Evolutionary conservation across 2,888 invertebrate species (phyloP).

Genomic region (Rhopalosiphum nymphaeae): DNA sequence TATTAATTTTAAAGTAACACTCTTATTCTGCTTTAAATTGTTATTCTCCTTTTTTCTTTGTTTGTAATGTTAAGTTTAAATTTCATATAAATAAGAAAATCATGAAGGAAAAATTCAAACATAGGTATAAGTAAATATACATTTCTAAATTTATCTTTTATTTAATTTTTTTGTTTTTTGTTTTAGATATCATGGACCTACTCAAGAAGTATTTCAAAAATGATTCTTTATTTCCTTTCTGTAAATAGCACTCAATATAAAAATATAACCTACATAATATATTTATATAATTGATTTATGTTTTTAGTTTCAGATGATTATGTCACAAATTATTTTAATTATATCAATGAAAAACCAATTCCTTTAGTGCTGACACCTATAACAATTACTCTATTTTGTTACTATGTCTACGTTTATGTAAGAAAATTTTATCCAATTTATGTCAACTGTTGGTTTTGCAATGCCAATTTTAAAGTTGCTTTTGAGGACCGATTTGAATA

Average conservation of each 20-base stretch:
- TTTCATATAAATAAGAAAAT: background rate
- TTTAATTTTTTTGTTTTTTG: constrained; percentile 11
- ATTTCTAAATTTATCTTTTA: no score
- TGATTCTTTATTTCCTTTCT: background rate
- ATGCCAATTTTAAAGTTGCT: constrained; percentile 70
- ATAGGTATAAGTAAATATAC: no score
- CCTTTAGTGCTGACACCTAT: constrained; percentile 22
- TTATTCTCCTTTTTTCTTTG: no score
- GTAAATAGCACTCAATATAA: background rate
- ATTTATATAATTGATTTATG: background rate
- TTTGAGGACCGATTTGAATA: constrained; percentile 70
- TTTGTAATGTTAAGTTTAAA: no score
- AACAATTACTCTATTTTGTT: constrained; percentile 46
- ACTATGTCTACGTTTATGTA: constrained; percentile 66
- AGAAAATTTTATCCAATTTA: constrained; percentile 70
- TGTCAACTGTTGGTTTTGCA: constrained; percentile 73
- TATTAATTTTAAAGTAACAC: background rate
- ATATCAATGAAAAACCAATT: constrained; percentile 50
- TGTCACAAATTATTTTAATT: constrained; percentile 8
- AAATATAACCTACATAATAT: background rate
- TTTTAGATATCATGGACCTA: constrained; percentile 49
- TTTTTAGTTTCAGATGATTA: constrained; percentile 44
- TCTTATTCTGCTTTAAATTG: background rate
- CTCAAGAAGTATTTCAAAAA: constrained; percentile 26
- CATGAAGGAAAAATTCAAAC: background rate